Base-by-base conservation (phyloP, 2,888 invertebrate species). In the Tenthredo mesomela region DNA sequence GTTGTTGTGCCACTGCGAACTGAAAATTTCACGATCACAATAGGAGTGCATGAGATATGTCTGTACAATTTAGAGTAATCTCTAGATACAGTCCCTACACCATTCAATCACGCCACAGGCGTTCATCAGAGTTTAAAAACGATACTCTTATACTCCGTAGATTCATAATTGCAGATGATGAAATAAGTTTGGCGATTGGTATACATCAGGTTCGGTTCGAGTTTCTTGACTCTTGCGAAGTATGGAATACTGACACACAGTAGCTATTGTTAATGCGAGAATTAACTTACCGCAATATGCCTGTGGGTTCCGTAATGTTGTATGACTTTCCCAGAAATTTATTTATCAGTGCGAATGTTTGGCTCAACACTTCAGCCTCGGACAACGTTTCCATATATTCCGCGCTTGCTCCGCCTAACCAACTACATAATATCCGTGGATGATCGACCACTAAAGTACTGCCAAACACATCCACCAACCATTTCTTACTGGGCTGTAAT, bases 1-100 rank as follows among this genome's bases (percentile, higher is more conserved):
- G 92, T 96, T 96, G 0, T 94, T 93, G 86, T 94, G 94, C 97
- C 97, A 97, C 0, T 93, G 93, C 0, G 97, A 95, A 87, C 96
- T 96, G 92, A 84, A 91, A 90, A 89, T 85, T 29, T 7, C 37
- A 70, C 2, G 33, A 50, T 50, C 2, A 6, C 7, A 37, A 21
- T n/a, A 61, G 21, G 21, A 7, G 58, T 5, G 7, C 21, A 58
- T 9, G 9, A 58, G 6, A 58, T 58, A 18, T 50, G 18, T 50
- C 50, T 18, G 4, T 4, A 50, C 5, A 15, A 37, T 50, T 50
- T 18, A 0, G 18, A 18, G 18, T 50, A 21, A 61, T 61, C 21
- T 61, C 2, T 10, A 25, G 61, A 10, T 25, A 21, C 21, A 10
- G 21, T 9, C 21, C 0, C 10, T 61, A 6, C 21, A 25, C 1